Percentiles rank a stretch among this genome's conserved stretches.
Conservation (phyloP, 2,888 invertebrate species). For the Ligdia adustata region DNA sequence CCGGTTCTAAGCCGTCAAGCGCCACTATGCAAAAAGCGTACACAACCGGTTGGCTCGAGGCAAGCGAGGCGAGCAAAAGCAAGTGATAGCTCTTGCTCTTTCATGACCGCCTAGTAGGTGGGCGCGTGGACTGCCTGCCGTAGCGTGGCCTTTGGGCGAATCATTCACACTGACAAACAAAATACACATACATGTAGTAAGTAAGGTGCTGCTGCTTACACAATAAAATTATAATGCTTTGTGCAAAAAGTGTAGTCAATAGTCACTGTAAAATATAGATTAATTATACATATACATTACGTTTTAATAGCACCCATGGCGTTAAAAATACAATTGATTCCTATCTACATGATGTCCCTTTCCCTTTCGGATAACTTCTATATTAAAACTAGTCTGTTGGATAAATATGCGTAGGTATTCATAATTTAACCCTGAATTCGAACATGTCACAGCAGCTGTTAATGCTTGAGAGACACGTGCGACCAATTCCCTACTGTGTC, state of each 20-base stretch:
- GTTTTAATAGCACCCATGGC: too few relatives aligned
- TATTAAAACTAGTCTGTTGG: neutral
- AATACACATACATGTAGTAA: neutral
- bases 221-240: too few relatives aligned
- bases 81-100: slow-evolving; percentile 33
- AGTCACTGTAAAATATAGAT: too few relatives aligned
- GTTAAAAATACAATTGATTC: too few relatives aligned
- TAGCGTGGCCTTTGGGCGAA: slow-evolving; percentile 41
- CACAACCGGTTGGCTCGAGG: neutral
- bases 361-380: too few relatives aligned
- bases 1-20: slow-evolving; percentile 9
- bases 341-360: too few relatives aligned
- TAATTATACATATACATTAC: too few relatives aligned
- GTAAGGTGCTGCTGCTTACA: too few relatives aligned
- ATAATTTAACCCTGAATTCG: slow-evolving; percentile 16
- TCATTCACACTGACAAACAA: slow-evolving; percentile 33
- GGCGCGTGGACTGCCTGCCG: slow-evolving; percentile 65
- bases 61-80: too few relatives aligned
- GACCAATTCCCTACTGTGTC: slow-evolving; percentile 11
- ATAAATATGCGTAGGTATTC: neutral
- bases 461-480: slow-evolving; percentile 12
- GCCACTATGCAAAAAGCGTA: too few relatives aligned
- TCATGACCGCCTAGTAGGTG: slow-evolving; percentile 63
- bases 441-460: slow-evolving; percentile 21
- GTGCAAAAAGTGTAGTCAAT: too few relatives aligned